phyloP scores from a whole-genome alignment of 2,797 vertebrate species.

The Champsocephalus gunnari region DNA sequence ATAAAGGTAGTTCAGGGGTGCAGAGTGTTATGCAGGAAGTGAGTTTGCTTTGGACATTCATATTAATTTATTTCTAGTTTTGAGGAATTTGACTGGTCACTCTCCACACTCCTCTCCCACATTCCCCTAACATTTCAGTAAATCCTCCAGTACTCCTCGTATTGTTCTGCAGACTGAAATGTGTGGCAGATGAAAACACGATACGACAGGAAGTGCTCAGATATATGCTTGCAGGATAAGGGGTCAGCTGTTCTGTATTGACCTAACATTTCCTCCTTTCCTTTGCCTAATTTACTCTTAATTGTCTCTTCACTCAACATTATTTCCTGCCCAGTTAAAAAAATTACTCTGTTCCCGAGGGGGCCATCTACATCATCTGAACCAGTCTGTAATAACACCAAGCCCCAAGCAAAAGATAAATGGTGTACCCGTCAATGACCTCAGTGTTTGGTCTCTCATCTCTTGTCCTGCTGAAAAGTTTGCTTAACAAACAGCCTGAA shows the following conservation, averaged over 20 bases:
- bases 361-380: constrained; percentile 51
- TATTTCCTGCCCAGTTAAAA: neutral
- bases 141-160: neutral
- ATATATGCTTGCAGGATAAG: constrained; percentile 13
- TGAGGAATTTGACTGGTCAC: constrained; percentile 6
- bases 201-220: neutral
- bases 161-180: constrained; percentile 14
- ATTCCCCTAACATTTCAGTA: neutral
- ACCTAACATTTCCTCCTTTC: constrained; percentile 11
- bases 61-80: neutral
- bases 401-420: constrained; percentile 44
- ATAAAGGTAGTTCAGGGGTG: neutral
- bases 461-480: constrained; percentile 42
- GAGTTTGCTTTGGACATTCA: constrained; percentile 2
- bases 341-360: constrained; percentile 29
- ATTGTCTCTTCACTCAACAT: constrained; percentile 34
- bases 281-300: constrained; percentile 24
- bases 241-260: constrained; percentile 20
- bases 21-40: neutral
- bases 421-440: constrained; percentile 46
- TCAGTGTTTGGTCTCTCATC: constrained; percentile 55
- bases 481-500: constrained; percentile 54
- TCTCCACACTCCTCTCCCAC: neutral
- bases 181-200: constrained; percentile 16
- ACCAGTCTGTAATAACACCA: constrained; percentile 60